phyloP scores from a whole-genome alignment of 1,140 invertebrate species.

The Uloborus diversus region DNA sequence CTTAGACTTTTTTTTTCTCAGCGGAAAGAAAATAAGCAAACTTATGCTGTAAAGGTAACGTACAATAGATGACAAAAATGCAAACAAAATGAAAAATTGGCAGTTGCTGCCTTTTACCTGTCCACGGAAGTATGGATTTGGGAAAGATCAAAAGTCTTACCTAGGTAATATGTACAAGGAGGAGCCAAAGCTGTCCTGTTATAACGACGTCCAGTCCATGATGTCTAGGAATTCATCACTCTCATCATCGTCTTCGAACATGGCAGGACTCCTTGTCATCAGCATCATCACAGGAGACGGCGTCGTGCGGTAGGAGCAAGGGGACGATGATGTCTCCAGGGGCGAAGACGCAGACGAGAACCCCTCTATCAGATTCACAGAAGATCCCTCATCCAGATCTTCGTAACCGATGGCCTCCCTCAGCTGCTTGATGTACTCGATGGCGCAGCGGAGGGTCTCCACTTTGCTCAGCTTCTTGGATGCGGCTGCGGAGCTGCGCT shows the following conservation, averaged over 20 bases:
- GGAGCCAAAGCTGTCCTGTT: not conserved
- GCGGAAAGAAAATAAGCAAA: too few species aligned
- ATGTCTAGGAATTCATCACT: conserved; percentile 51
- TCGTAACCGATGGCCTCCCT: conserved; percentile 68
- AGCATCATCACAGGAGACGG: conserved; percentile 22
- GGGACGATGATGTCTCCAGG: conserved; percentile 6
- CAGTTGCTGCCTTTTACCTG: too few species aligned
- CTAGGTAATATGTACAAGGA: conserved; percentile 19
- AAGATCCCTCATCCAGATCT: conserved; percentile 69
- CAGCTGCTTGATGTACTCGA: conserved; percentile 89
- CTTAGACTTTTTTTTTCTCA: too few species aligned
- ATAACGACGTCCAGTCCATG: conserved; percentile 38
- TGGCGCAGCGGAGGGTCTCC: conserved; percentile 89
- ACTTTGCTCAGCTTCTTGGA: conserved; percentile 93
- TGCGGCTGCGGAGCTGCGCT: conserved; percentile 67
- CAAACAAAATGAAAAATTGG: too few species aligned
- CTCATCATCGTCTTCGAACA: conserved; percentile 20
- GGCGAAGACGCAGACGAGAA: conserved; percentile 9
- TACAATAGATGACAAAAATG: too few species aligned
- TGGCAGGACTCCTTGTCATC: not conserved
- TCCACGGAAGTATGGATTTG: too few species aligned
- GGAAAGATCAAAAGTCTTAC: too few species aligned
- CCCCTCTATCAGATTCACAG: conserved; percentile 5
- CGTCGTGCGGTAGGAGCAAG: conserved; percentile 19
- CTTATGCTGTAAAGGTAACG: too few species aligned